Percentiles rank a stretch among this genome's conserved stretches.
Conservation (phyloP, 2,113 vertebrate species). For the Poeciliopsis turrubarensis region DNA sequence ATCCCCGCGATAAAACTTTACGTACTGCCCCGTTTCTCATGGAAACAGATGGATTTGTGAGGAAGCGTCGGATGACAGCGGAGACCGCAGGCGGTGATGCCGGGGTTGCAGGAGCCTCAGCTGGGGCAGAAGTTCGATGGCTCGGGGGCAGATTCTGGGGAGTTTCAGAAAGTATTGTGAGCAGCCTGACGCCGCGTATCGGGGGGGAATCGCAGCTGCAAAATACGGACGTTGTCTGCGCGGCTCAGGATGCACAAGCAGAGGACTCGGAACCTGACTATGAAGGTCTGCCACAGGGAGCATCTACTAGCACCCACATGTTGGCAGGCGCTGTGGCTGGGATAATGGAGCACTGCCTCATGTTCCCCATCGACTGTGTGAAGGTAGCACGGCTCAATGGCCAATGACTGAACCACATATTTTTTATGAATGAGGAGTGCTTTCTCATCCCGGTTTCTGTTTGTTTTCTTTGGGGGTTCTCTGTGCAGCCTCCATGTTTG, state of each 20-base stretch:
- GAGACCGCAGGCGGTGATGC: conserved; percentile 80
- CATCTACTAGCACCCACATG: conserved; percentile 95
- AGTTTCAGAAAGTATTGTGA: conserved; percentile 81
- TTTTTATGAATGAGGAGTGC: not conserved
- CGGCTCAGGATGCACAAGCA: conserved; percentile 48
- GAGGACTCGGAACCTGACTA: conserved; percentile 85
- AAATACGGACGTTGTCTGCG: conserved; percentile 50
- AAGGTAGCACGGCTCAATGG: conserved; percentile 84
- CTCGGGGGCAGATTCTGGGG: conserved; percentile 78
- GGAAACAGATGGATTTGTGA: conserved; percentile 82
- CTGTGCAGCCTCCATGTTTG: conserved; percentile 1
- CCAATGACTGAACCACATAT: not conserved
- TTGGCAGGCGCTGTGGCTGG: conserved; percentile 94
- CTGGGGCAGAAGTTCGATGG: conserved; percentile 83
- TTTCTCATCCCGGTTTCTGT: not conserved
- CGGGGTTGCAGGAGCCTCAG: conserved; percentile 82
- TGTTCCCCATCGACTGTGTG: conserved; percentile 98
- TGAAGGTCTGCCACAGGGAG: conserved; percentile 91
- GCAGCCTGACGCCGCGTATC: conserved; percentile 72
- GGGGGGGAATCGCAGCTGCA: conserved; percentile 71
- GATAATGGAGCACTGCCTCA: conserved; percentile 96
- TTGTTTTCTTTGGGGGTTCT: not conserved
- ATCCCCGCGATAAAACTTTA: not conserved
- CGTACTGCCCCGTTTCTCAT: conserved; percentile 64
- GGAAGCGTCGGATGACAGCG: conserved; percentile 79